These are phyloP conservation scores for Drosophila kokeensis DNA, from an alignment of 2,888 invertebrate species.

Conservation along the genomic window DNA sequence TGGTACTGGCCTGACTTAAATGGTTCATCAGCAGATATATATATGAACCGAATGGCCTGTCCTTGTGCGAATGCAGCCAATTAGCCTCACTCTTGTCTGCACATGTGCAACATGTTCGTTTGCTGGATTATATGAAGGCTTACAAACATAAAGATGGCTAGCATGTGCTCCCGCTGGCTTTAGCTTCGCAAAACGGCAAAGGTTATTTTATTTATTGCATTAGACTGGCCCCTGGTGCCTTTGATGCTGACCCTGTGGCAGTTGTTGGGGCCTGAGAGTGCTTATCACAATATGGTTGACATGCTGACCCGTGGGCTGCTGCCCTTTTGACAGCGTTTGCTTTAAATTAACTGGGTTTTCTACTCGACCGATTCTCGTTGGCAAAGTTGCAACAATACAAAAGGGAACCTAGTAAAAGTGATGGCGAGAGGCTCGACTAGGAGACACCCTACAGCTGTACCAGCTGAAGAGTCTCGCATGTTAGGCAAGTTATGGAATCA, in stretches of 20 bases:
- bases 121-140: slow-evolving; percentile 64
- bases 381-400: slow-evolving; percentile 15
- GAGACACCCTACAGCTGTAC: not conserved
- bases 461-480: not conserved
- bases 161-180: slow-evolving; percentile 55
- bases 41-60: not conserved
- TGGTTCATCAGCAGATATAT: slow-evolving; percentile 17
- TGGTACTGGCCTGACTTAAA: not conserved
- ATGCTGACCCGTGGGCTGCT: slow-evolving; percentile 42
- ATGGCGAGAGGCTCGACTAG: not conserved
- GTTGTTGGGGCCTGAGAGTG: slow-evolving; percentile 9
- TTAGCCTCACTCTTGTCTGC: slow-evolving; percentile 33
- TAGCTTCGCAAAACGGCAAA: slow-evolving; percentile 25
- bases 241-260: slow-evolving; percentile 15
- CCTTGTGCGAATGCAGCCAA: slow-evolving; percentile 20
- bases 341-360: slow-evolving; percentile 54
- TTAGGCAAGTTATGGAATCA: not conserved
- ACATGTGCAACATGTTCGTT: slow-evolving; percentile 30
- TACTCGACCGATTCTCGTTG: slow-evolving; percentile 45
- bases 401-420: not conserved
- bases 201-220: slow-evolving; percentile 69
- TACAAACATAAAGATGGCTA: slow-evolving; percentile 57
- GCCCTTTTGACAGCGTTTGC: slow-evolving; percentile 42
- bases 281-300: slow-evolving; percentile 64
- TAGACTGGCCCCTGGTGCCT: slow-evolving; percentile 36